Base-by-base conservation (phyloP, 2,113 vertebrate genomes). In the Mellivora capensis region DNA sequence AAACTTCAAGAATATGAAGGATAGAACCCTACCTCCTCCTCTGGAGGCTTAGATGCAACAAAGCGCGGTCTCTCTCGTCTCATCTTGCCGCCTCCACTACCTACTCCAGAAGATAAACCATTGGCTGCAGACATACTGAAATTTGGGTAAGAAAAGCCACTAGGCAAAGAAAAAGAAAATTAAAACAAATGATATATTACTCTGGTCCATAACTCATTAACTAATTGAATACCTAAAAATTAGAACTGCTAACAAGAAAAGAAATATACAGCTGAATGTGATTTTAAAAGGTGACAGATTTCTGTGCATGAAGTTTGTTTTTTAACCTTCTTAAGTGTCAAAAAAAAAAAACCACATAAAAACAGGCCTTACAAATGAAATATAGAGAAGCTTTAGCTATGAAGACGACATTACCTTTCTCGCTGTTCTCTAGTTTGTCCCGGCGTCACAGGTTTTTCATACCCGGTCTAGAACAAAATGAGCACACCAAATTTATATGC, bases 1-100 rank as follows among this genome's bases (percentile, higher is more conserved):
- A 80, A 93, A 82, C 18, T 57, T 83, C 54, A 64, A 52, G 52
- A 91, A 29, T 67, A 54, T 52, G 34, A 47, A 76, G 31, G 23
- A 67, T 34, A 80, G 14, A 94, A 93, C 31, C 98, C 95, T 97
- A 99, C 99, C 99, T 99, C 98, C 10, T 99, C 98, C 6, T 99
- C 99, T 76, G 61, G 98, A 93, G 87, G 97, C 96, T 97, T 98
- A 98, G 99, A 99, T 91, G 99, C 97, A 72, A 99, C 96, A 91
- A 98, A 98, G 49, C 99, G 97, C 17, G 98, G 97, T 97, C 99
- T 99, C 86, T 99, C 99, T 95, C 99, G 98, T 98, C 99, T 99
- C 99, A 99, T 99, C 98, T 99, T 99, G 86, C 99, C 99, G 54
- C 98, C 99, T 62, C 99, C 99, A 17, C 98, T 96, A 95, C 98